These are phyloP conservation scores for Sphenopsis melanotis DNA, from an alignment of 2,797 vertebrate species.

Conservation along the genomic window DNA sequence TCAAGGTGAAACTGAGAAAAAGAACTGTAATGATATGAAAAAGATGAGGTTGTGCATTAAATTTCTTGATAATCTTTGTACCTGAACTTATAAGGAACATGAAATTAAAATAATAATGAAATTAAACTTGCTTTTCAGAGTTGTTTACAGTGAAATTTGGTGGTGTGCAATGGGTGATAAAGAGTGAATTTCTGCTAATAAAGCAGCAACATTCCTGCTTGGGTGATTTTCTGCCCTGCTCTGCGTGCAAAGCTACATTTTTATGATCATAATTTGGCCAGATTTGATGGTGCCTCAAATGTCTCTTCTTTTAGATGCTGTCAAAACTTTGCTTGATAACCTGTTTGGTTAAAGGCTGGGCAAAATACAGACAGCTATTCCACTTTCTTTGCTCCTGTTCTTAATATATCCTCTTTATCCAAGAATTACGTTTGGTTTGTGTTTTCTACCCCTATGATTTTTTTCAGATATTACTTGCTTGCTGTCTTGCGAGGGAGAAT, in stretches of 20 bases:
- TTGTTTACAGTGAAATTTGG: not conserved
- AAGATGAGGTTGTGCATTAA: not conserved
- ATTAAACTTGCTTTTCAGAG: not conserved
- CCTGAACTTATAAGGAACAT: not conserved
- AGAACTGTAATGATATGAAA: not conserved
- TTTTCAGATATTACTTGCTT: not conserved
- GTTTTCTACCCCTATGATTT: not conserved
- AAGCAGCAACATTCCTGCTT: not conserved
- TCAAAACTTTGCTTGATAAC: not conserved
- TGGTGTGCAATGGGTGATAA: not conserved
- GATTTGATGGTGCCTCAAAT: not conserved
- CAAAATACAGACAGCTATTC: not conserved
- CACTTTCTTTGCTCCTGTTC: not conserved
- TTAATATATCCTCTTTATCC: not conserved
- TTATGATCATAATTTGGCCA: not conserved
- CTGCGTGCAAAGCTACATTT: not conserved
- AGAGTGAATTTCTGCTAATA: not conserved
- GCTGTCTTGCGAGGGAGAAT: not conserved
- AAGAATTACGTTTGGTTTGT: not conserved
- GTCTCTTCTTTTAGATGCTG: not conserved
- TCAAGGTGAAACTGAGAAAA: not conserved
- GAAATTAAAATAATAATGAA: not conserved
- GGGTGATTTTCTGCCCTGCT: not conserved
- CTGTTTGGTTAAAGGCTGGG: not conserved
- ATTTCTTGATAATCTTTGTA: not conserved